Evolutionary conservation across 2,113 vertebrate species (phyloP).

Genomic region (Aptenodytes forsteri): DNA sequence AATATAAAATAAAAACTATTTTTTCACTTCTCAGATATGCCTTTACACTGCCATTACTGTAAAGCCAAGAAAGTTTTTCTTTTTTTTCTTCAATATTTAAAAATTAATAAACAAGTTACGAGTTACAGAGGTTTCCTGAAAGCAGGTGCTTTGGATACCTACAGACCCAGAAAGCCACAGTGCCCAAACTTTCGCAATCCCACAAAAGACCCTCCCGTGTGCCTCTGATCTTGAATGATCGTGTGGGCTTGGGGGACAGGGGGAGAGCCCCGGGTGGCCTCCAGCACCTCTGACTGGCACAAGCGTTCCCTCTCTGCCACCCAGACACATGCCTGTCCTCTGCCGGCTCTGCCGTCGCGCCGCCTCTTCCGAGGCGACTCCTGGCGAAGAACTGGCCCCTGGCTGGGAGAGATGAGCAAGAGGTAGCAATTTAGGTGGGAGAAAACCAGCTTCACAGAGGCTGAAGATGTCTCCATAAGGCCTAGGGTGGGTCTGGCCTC

Average conservation of each 20-base stretch:
- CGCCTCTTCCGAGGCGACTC: background rate
- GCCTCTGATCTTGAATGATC: background rate
- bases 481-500: no score
- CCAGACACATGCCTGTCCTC: rapidly evolving
- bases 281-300: background rate
- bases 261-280: background rate
- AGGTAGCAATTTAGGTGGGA: background rate
- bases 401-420: background rate
- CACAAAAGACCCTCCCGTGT: rapidly evolving
- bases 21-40: background rate
- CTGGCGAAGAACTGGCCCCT: background rate
- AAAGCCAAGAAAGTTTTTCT: background rate
- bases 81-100: background rate
- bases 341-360: rapidly evolving
- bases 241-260: rapidly evolving
- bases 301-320: background rate
- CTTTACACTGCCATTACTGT: background rate
- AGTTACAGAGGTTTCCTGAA: background rate
- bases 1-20: background rate
- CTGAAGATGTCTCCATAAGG: no score
- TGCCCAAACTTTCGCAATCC: background rate
- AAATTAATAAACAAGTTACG: background rate
- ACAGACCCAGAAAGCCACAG: background rate
- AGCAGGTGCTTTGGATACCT: background rate
- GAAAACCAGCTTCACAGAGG: background rate